Conservation (phyloP, 2,113 vertebrate species). For the Calidris pygmaea region DNA sequence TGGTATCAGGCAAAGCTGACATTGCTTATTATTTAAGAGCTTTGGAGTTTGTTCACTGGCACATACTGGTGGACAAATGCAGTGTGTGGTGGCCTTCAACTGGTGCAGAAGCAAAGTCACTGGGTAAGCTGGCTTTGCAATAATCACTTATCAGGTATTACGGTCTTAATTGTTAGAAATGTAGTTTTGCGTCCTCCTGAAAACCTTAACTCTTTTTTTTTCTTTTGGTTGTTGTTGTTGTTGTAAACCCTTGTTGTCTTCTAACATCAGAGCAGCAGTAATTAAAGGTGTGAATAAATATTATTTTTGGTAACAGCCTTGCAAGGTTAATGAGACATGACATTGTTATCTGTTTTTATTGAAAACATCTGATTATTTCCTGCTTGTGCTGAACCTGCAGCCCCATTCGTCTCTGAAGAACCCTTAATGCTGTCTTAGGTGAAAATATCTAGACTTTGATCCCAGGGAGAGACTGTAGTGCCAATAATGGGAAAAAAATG, state of each 20-base stretch:
- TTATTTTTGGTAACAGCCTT: background rate
- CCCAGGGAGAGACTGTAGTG: background rate
- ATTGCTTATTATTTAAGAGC: background rate
- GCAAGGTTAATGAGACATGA: background rate
- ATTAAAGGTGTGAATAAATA: background rate
- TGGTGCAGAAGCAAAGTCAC: background rate
- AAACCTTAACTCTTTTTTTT: background rate
- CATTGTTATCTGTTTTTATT: background rate
- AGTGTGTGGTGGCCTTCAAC: background rate
- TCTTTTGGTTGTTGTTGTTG: background rate
- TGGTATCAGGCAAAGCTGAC: background rate
- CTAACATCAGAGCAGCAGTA: background rate
- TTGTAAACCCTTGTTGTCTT: background rate
- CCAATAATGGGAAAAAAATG: background rate
- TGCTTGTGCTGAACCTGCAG: background rate
- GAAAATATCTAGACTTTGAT: background rate
- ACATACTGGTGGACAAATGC: background rate
- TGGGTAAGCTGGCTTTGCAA: background rate
- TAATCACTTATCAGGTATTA: background rate
- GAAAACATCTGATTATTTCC: slow-evolving; percentile 7
- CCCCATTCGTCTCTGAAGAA: background rate
- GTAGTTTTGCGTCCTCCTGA: background rate
- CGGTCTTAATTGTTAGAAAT: background rate
- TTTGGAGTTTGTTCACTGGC: background rate
- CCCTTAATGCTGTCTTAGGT: background rate